Base-by-base conservation (phyloP, 2,888 invertebrate genomes). In the Acrobeloides nanus region DNA sequence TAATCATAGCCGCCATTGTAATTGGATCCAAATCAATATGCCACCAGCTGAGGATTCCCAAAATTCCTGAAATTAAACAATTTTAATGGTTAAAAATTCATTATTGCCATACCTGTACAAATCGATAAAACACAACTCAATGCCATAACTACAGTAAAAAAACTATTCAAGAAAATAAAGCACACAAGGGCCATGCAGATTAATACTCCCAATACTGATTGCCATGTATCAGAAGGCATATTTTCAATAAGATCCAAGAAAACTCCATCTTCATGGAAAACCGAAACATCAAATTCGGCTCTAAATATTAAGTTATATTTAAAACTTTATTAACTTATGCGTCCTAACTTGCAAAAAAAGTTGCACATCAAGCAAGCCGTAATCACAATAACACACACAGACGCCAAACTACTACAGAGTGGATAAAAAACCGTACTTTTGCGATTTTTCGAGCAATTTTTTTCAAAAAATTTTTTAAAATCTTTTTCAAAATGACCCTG, bases 231-330 rank as follows among this genome's bases (percentile, higher is more conserved):
- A 3, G 65, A 66, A 20, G 65, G 64, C 70, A 71, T 71, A 42
- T 71, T 71, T 33, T 71, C 70, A 31, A 71, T 66, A n/a, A 71
- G 55, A 54, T 71, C 71, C 27, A 69, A 50, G 39, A 66, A 70
- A 39, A 68, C 58, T 34, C 62, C 70, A 34, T 71, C 71, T 31
- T 71, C 71, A 32, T 64, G 68, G 48, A 60, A 66, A 33, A 72
- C 68, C 1, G 64, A 61, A 5, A 61, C 61, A 26, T 59, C 56
- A 45, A 69, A 68, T 26, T 66, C 57, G 26, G 45, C 45, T 27
- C 45, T 44, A 31, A 17, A 46, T n/a, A 35, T 35, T n/a, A 4
- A 35, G 24, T 12, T n/a, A n/a, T n/a, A n/a, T n/a, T n/a, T n/a
- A n/a, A n/a, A n/a, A n/a, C n/a, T n/a, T n/a, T n/a, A n/a, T n/a